phyloP scores from a whole-genome alignment of 2,797 vertebrate species.

The Etheostoma nigrum region DNA sequence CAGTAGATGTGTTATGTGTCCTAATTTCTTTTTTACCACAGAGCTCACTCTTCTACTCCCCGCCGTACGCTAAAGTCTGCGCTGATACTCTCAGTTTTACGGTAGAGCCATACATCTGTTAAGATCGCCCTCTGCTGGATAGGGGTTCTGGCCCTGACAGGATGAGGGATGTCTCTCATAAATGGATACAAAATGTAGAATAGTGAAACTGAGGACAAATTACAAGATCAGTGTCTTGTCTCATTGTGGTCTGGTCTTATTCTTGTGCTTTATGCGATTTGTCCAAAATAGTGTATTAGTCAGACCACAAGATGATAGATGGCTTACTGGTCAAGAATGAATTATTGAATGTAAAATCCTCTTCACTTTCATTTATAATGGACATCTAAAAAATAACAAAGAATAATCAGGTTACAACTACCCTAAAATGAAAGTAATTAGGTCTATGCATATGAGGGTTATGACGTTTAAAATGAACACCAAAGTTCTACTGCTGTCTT shows the following conservation, averaged over 20 bases:
- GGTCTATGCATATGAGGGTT: not conserved
- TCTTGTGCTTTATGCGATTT: not conserved
- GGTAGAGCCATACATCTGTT: not conserved
- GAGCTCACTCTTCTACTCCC: no score
- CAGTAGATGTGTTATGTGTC: not conserved
- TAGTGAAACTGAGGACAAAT: not conserved
- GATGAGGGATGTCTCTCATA: not conserved
- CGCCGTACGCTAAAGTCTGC: not conserved
- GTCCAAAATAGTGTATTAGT: not conserved
- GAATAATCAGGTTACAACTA: not conserved
- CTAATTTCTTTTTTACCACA: not conserved
- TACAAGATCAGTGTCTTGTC: not conserved
- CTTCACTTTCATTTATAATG: no score
- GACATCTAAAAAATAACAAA: no score
- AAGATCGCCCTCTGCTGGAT: slow-evolving; percentile 30
- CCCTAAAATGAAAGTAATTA: not conserved
- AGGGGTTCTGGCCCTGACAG: not conserved
- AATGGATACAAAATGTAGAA: not conserved
- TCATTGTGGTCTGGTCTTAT: not conserved
- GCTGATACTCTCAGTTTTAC: slow-evolving; percentile 20
- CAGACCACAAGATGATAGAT: not conserved
- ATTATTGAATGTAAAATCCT: not conserved
- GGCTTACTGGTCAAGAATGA: not conserved
- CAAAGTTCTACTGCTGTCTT: no score
- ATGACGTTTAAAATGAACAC: no score